These are phyloP conservation scores for Brachypalpus laphriformis DNA, from an alignment of 2,888 invertebrate species.

Conservation along the genomic window DNA sequence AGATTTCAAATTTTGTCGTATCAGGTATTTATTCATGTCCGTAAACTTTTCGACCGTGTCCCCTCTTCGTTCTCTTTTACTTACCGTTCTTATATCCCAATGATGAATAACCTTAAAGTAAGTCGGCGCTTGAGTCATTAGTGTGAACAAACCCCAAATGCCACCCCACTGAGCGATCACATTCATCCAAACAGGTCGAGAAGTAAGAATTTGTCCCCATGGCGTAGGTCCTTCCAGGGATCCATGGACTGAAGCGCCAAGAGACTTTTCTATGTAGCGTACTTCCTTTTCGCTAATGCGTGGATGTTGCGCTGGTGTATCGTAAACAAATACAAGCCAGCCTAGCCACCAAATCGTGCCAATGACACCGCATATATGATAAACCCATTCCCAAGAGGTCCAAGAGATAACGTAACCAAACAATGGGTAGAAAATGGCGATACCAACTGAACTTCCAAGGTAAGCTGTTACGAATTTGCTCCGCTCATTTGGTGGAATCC, in stretches of 20 bases:
- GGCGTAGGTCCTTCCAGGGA: conserved; percentile 83
- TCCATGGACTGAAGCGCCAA: conserved; percentile 83
- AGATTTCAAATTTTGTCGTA: too few species aligned
- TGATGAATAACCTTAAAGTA: conserved; percentile 88
- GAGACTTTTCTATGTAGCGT: conserved; percentile 84
- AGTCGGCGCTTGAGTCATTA: conserved; percentile 88
- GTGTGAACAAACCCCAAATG: conserved; percentile 88
- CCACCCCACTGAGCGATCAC: conserved; percentile 87
- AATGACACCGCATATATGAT: conserved; percentile 86
- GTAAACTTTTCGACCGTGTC: too few species aligned
- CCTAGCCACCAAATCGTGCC: conserved; percentile 87
- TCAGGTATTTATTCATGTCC: too few species aligned
- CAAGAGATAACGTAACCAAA: conserved; percentile 87
- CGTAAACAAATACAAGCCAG: conserved; percentile 86
- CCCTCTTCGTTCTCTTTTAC: too few species aligned
- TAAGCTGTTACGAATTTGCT: conserved; percentile 88
- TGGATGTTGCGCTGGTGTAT: conserved; percentile 87
- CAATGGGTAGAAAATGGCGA: conserved; percentile 87
- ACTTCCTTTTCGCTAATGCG: conserved; percentile 85
- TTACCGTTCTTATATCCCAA: conserved; percentile 87
- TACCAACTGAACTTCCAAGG: conserved; percentile 87
- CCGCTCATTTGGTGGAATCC: conserved; percentile 92
- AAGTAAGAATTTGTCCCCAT: conserved; percentile 86
- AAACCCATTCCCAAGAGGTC: conserved; percentile 89
- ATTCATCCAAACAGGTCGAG: conserved; percentile 86